Conservation (phyloP, 2,797 vertebrate species). For the Sebastolobus alascanus region DNA sequence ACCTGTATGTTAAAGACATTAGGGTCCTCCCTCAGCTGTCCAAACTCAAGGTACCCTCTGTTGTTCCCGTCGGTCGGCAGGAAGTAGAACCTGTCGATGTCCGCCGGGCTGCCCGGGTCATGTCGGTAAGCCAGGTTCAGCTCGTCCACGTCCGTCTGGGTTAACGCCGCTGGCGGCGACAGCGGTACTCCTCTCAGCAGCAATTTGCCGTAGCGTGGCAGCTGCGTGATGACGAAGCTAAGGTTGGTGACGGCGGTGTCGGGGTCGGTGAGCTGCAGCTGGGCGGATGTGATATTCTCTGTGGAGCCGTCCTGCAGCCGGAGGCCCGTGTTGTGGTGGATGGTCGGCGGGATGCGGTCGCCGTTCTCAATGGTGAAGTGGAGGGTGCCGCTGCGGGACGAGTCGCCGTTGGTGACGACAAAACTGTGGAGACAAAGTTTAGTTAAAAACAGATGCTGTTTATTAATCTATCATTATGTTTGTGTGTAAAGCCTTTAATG, state of each 20-base stretch:
- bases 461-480: neutral
- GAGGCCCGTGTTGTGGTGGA: slow-evolving; percentile 77
- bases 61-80: slow-evolving; percentile 78
- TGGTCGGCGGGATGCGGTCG: slow-evolving; percentile 76
- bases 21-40: slow-evolving; percentile 78
- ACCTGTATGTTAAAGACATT: slow-evolving; percentile 81
- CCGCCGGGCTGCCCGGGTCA: slow-evolving; percentile 46
- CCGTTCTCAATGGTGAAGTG: slow-evolving; percentile 72
- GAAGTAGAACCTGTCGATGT: slow-evolving; percentile 82
- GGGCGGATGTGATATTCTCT: slow-evolving; percentile 58
- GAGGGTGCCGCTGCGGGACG: slow-evolving; percentile 67
- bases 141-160: slow-evolving; percentile 81
- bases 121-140: slow-evolving; percentile 79
- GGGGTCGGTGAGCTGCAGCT: slow-evolving; percentile 81
- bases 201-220: slow-evolving; percentile 74
- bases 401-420: slow-evolving; percentile 80
- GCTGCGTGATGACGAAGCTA: slow-evolving; percentile 71
- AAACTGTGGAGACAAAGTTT: slow-evolving; percentile 76
- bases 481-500: neutral
- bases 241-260: slow-evolving; percentile 77
- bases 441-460: neutral
- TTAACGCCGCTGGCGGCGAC: slow-evolving; percentile 59
- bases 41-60: slow-evolving; percentile 81
- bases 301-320: slow-evolving; percentile 67
- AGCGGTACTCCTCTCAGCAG: slow-evolving; percentile 70